Percentiles rank a stretch among this genome's conserved stretches.
phyloP scores from a whole-genome alignment of 2,888 invertebrate species.

The Sarcophaga caerulescens region DNA sequence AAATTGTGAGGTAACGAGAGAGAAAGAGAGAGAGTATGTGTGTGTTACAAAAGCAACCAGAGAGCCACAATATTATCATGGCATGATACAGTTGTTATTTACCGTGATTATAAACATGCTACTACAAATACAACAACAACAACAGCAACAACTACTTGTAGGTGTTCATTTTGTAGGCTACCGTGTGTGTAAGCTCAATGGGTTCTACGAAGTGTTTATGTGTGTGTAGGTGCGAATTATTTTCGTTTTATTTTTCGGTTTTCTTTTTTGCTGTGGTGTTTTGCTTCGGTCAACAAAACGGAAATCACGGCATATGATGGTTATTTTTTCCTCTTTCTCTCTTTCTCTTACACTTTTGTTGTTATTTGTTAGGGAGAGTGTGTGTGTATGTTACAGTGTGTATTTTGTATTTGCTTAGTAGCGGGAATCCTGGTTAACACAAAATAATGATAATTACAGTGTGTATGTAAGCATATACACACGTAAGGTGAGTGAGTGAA shows the following conservation, averaged over 20 bases:
- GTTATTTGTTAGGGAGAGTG: slow-evolving; percentile 21
- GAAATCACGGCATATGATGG: slow-evolving; percentile 44
- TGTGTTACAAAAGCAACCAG: no score
- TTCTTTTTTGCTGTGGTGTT: slow-evolving; percentile 11
- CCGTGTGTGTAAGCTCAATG: no score
- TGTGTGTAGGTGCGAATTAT: not conserved
- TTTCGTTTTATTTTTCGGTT: not conserved
- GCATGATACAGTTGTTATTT: slow-evolving; percentile 51
- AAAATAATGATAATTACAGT: slow-evolving; percentile 56
- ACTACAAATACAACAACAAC: no score
- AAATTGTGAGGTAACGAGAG: slow-evolving; percentile 7
- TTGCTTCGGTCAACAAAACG: slow-evolving; percentile 35
- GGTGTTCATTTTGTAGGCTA: no score
- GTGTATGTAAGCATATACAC: not conserved
- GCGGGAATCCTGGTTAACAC: slow-evolving; percentile 41
- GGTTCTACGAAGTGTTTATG: not conserved
- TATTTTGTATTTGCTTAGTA: no score
- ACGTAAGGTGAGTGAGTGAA: not conserved
- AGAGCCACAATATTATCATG: slow-evolving; percentile 31
- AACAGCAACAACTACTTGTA: no score
- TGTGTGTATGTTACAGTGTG: not conserved
- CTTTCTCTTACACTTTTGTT: slow-evolving; percentile 13
- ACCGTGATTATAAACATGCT: slow-evolving; percentile 39
- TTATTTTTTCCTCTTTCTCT: not conserved
- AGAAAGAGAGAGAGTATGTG: not conserved